phyloP scores from a whole-genome alignment of 53 echinoderm and acorn worm genomes.

The Apostichopus leukothele region DNA sequence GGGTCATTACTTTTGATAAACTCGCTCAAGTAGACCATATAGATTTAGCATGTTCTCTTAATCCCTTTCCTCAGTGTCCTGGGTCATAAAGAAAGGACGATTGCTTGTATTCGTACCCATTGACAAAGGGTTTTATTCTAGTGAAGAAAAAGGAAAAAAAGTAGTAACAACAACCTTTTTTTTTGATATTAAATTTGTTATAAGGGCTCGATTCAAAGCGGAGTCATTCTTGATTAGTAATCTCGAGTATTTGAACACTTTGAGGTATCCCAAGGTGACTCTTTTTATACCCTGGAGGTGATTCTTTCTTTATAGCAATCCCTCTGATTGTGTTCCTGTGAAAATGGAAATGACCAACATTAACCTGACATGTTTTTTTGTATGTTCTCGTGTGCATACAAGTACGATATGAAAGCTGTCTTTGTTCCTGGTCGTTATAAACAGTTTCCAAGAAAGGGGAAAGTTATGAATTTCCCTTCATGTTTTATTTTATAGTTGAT shows the following conservation, averaged over 20 bases:
- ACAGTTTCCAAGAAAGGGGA: too few species aligned
- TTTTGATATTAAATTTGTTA: background rate
- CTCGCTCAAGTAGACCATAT: background rate
- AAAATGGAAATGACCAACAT: too few species aligned
- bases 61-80: background rate
- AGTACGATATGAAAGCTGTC: too few species aligned
- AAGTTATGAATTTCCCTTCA: too few species aligned
- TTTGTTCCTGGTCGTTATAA: too few species aligned
- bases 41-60: background rate
- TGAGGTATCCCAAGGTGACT: background rate
- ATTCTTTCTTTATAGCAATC: too few species aligned
- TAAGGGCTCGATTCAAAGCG: background rate
- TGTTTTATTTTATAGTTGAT: too few species aligned
- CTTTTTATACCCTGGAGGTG: background rate
- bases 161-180: background rate
- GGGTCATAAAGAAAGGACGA: background rate
- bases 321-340: too few species aligned
- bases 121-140: background rate
- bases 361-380: too few species aligned
- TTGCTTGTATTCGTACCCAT: background rate
- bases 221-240: background rate
- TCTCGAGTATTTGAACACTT: background rate
- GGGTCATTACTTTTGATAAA: too few species aligned
- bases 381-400: too few species aligned
- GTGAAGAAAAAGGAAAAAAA: background rate